A percentile compares a stretch with the other conserved stretches of the same genome.
Evolutionary conservation across 2,797 vertebrate species (phyloP).

Genomic region (Oreonectes daqikongensis): DNA sequence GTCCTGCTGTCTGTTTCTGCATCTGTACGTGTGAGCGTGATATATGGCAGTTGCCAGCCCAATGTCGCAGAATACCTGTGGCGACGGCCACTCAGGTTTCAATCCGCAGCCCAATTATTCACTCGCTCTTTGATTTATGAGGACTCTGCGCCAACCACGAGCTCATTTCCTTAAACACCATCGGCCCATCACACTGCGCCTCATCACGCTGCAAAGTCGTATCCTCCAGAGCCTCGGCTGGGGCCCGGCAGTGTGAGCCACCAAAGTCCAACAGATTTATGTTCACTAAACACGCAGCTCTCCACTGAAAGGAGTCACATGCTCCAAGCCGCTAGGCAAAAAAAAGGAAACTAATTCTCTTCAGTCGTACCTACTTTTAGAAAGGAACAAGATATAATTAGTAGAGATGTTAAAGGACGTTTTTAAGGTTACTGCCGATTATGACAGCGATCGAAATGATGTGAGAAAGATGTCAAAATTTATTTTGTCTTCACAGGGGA

Average conservation of each 20-base stretch:
- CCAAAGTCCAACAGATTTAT: conserved; percentile 25
- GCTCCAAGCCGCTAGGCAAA: background rate
- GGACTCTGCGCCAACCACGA: conserved; percentile 42
- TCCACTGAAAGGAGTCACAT: background rate
- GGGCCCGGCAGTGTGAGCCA: conserved; percentile 21
- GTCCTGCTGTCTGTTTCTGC: background rate
- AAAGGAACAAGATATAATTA: conserved; percentile 5
- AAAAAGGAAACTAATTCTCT: background rate
- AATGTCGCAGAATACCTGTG: conserved; percentile 52
- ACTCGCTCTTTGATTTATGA: conserved; percentile 61
- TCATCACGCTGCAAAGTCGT: conserved; percentile 44
- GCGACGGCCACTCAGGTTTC: conserved; percentile 59
- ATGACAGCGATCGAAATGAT: background rate
- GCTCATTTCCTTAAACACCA: conserved; percentile 65
- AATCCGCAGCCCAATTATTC: conserved; percentile 61
- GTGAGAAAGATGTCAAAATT: background rate
- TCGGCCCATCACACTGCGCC: conserved; percentile 20
- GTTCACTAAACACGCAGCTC: conserved; percentile 24
- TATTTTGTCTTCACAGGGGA: background rate
- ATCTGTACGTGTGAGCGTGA: conserved; percentile 39
- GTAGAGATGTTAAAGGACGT: conserved; percentile 19
- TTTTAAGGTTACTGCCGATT: conserved; percentile 2
- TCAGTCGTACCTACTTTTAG: background rate
- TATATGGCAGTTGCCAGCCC: conserved; percentile 55
- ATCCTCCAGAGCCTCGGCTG: conserved; percentile 31